phyloP scores from a whole-genome alignment of 1,140 invertebrate genomes.

The Helicoverpa armigera region DNA sequence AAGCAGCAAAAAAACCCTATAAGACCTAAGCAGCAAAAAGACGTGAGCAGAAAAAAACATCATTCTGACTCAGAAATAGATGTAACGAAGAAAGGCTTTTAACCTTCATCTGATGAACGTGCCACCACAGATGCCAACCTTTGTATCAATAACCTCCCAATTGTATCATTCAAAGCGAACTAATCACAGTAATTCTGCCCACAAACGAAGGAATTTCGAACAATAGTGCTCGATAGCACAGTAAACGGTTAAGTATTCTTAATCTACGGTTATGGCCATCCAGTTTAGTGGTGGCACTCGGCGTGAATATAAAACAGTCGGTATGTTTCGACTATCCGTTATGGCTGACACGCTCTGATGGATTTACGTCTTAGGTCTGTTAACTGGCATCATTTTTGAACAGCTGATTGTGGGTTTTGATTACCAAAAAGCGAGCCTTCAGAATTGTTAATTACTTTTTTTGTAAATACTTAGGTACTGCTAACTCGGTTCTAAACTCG shows the following conservation, averaged over 20 bases:
- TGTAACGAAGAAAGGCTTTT: too few species aligned
- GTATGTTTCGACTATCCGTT: constrained; percentile 36
- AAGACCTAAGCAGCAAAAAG: too few species aligned
- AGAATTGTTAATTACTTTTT: too few species aligned
- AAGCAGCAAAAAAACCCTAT: too few species aligned
- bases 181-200: constrained; percentile 6
- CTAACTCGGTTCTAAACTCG: too few species aligned
- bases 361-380: constrained; percentile 20
- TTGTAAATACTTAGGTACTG: too few species aligned
- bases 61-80: too few species aligned
- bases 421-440: background rate
- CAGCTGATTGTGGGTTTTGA: constrained; percentile 8
- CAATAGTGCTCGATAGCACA: constrained; percentile 24
- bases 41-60: too few species aligned
- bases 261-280: constrained; percentile 46
- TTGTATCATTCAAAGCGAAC: background rate
- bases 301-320: constrained; percentile 36
- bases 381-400: constrained; percentile 24
- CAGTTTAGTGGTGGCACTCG: constrained; percentile 35
- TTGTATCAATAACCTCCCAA: constrained; percentile 14
- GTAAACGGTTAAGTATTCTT: constrained; percentile 43
- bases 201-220: constrained; percentile 24
- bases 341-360: constrained; percentile 35
- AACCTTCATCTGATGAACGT: too few species aligned
- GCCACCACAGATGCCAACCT: background rate